Evolutionary conservation across 2,113 vertebrate species (phyloP).

Genomic region (Chlamydotis undulata): DNA sequence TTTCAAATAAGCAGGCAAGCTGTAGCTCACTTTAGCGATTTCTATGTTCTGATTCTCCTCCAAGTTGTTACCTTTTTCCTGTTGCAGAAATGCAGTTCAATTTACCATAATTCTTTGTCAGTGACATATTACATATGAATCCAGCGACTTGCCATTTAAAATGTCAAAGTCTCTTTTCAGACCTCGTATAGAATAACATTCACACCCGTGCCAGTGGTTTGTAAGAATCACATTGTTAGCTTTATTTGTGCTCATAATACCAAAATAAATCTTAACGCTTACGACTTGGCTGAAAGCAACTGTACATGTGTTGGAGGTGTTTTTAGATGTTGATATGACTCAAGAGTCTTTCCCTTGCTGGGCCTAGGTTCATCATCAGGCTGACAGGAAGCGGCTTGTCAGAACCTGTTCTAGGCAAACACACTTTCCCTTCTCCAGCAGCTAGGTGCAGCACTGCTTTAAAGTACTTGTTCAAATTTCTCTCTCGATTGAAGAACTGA

Average conservation of each 20-base stretch:
- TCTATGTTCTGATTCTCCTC: neutral
- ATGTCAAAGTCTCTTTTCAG: neutral
- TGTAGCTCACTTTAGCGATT: accelerated
- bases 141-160: neutral
- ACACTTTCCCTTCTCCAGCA: neutral
- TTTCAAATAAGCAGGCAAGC: neutral
- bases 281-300: neutral
- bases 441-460: neutral
- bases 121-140: neutral
- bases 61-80: neutral
- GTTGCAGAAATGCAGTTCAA: neutral
- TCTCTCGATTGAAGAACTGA: neutral
- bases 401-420: neutral
- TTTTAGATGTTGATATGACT: neutral
- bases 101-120: neutral
- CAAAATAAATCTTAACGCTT: neutral
- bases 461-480: neutral
- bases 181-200: neutral
- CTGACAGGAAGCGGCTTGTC: neutral
- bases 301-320: neutral
- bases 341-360: neutral
- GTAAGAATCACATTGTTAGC: neutral
- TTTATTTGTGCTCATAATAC: neutral
- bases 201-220: neutral
- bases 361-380: neutral